A percentile compares a stretch with the other conserved stretches of the same genome.
Evolutionary conservation across 2,888 invertebrate species (phyloP).

Genomic region (Pristionchus maxplancki): DNA sequence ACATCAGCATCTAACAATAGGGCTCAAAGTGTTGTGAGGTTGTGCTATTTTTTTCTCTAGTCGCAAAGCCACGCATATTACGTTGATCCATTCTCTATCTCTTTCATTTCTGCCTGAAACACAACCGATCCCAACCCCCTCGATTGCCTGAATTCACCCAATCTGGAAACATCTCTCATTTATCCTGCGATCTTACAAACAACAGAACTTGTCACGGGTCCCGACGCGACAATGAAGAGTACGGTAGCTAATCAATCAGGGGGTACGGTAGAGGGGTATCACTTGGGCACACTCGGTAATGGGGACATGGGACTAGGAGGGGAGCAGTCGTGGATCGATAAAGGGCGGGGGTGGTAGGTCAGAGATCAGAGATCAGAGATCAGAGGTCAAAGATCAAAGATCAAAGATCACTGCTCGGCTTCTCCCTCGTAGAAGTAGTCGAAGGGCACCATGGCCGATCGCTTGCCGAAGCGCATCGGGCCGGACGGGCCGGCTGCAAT

Average conservation of each 20-base stretch:
- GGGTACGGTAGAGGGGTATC: constrained; percentile 24
- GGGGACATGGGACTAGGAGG: neutral
- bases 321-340: neutral
- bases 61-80: no score
- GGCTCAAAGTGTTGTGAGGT: no score
- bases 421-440: constrained; percentile 24
- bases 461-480: constrained; percentile 50
- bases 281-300: neutral
- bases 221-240: neutral
- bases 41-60: no score
- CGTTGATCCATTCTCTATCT: neutral
- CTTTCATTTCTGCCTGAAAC: neutral
- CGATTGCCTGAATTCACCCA: neutral
- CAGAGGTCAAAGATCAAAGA: neutral
- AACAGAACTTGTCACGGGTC: neutral
- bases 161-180: neutral
- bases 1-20: no score
- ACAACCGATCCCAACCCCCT: neutral
- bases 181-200: neutral
- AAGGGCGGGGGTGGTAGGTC: neutral
- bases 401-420: constrained; percentile 27
- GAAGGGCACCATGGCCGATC: constrained; percentile 39
- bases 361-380: neutral
- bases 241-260: neutral
- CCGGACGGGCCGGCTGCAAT: constrained; percentile 20